Conservation (phyloP, 2,797 vertebrate species). For the Acanthurus leucopareius region DNA sequence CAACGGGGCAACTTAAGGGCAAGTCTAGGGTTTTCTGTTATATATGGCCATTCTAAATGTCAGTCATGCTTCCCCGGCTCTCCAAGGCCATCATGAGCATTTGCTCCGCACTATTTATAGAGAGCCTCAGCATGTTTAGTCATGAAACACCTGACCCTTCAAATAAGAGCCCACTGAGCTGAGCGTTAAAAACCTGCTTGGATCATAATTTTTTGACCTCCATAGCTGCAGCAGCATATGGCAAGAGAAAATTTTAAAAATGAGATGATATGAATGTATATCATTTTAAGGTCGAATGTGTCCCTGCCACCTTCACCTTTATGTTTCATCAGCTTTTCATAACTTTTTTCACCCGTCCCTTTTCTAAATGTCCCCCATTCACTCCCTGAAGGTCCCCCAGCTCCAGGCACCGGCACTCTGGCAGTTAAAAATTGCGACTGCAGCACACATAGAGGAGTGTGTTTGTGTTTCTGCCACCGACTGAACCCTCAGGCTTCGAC, state of each 20-base stretch:
- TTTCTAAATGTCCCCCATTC: conserved; percentile 26
- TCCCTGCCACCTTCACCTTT: conserved; percentile 56
- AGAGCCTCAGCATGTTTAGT: conserved; percentile 75
- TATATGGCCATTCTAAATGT: conserved; percentile 78
- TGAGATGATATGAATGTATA: conserved; percentile 27
- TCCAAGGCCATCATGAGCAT: conserved; percentile 72
- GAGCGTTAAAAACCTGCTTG: conserved; percentile 46
- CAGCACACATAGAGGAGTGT: conserved; percentile 28
- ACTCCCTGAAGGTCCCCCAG: conserved; percentile 40
- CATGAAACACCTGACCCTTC: conserved; percentile 79
- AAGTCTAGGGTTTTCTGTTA: conserved; percentile 67
- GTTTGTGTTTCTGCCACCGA: conserved; percentile 54
- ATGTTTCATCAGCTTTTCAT: conserved; percentile 55
- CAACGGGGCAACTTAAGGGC: conserved; percentile 63
- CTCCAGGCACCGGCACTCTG: conserved; percentile 31
- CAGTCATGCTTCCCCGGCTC: conserved; percentile 70
- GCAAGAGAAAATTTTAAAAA: conserved; percentile 17
- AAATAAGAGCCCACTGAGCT: conserved; percentile 61
- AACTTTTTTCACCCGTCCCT: conserved; percentile 25
- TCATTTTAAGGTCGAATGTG: conserved; percentile 28
- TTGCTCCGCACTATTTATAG: conserved; percentile 75
- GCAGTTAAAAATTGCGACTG: conserved; percentile 35
- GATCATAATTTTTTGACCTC: conserved; percentile 34
- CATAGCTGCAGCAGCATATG: conserved; percentile 2
- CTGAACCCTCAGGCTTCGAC: conserved; percentile 49